Percentiles rank a stretch among this genome's conserved stretches.
These are phyloP conservation scores for Aurelia coerulea DNA, from an alignment of 30 jellyfish, hydroid and myxozoan genomes.

Conservation along the genomic window DNA sequence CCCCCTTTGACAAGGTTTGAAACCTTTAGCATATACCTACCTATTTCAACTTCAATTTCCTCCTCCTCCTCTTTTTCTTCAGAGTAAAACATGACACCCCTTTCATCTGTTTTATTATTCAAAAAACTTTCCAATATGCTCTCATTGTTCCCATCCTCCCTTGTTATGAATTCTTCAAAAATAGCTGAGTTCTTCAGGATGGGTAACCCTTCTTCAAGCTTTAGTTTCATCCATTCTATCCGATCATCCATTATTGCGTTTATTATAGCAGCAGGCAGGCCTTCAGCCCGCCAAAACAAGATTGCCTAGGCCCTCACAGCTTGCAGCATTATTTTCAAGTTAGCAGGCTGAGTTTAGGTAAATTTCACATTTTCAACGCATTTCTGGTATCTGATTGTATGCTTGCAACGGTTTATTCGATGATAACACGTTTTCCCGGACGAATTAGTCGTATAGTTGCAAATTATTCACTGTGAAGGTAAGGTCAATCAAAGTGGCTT, in stretches of 20 bases:
- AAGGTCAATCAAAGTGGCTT: no score
- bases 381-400: no score
- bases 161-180: conserved; percentile 72
- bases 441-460: no score
- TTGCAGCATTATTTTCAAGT: not conserved
- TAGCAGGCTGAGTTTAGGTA: no score
- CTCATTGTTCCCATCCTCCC: conserved; percentile 80
- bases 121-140: conserved; percentile 53
- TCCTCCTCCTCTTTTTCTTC: conserved; percentile 77
- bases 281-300: not conserved
- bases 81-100: conserved; percentile 60
- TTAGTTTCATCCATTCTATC: conserved; percentile 80
- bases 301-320: not conserved
- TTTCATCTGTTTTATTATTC: conserved; percentile 56
- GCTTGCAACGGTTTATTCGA: no score
- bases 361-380: no score
- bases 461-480: no score
- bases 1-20: no score
- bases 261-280: no score
- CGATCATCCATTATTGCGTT: conserved; percentile 85
- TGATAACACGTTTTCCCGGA: no score
- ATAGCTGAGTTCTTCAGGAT: conserved; percentile 26
- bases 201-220: conserved; percentile 58
- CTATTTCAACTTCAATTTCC: conserved; percentile 84
- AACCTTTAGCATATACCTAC: conserved; percentile 20